Base-by-base conservation (phyloP, 2,888 invertebrate species). In the Andrena camellia region DNA sequence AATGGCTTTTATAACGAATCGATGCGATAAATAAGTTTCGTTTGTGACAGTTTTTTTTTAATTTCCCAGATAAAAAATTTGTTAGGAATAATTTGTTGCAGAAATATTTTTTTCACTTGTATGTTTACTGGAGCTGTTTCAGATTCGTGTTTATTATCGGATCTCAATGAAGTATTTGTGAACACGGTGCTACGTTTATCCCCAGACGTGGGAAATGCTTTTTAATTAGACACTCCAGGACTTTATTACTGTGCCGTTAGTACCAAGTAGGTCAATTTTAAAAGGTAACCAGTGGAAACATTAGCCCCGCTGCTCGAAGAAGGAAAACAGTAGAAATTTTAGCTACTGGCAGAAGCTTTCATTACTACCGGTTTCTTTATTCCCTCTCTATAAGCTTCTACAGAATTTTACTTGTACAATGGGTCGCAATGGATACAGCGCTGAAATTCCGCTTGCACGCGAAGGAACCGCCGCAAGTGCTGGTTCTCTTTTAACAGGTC, bases 401-500 rank as follows among this genome's bases (percentile, higher is more conserved):
- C 17, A 33, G 31, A 33, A 48, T n/a, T 42, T 66, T 66, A 35
- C n/a, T 35, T 54, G n/a, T 26, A 54, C 54, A 66, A 64, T 54
- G 66, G 13, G 23, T 26, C 10, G n/a, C 17, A 59, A 20, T 29
- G 10, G 57, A 33, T 17, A 17, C 31, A 10, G n/a, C 10, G 26
- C 1, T 31, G 67, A 59, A 67, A 74, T 59, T 74, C n/a, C 5
- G 48, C 23, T n/a, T 68, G 48, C 29, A 31, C 48, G n/a, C 48
- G 31, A 48, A 59, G 48, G 54, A 50, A 78, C 26, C 17, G 50
- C 66, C 42, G 68, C 59, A 54, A 50, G 71, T 59, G 68, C 59
- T 59, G 59, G 42, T 74, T 74, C 68, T 59, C 54, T 68, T 67
- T n/a, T 74, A 48, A 42, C 42, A 23, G 10, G 23, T 20, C 42